These are phyloP conservation scores for Bhutanitis thaidina DNA, from an alignment of 2,888 invertebrate species.

Conservation along the genomic window DNA sequence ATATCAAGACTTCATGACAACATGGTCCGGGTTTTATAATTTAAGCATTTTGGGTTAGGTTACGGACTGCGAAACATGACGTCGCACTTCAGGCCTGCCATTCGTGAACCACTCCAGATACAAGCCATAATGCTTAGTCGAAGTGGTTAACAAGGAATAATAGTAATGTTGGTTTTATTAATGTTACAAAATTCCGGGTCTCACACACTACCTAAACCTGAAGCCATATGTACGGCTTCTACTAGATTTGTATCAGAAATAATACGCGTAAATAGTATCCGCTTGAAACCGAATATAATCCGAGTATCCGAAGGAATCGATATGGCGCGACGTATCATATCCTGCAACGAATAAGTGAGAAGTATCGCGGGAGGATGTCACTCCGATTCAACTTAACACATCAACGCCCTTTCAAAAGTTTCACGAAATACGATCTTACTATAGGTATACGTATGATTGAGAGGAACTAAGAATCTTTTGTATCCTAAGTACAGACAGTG, in stretches of 20 bases:
- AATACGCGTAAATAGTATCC: background rate
- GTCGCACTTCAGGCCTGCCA: too few relatives aligned
- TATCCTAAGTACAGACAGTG: background rate
- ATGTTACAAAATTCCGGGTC: too few relatives aligned
- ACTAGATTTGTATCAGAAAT: slow-evolving; percentile 2
- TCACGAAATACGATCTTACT: slow-evolving; percentile 29
- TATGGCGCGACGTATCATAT: slow-evolving; percentile 24
- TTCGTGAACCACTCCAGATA: too few relatives aligned
- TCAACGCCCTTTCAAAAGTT: slow-evolving; percentile 31
- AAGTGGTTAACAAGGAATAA: too few relatives aligned
- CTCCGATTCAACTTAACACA: slow-evolving; percentile 27
- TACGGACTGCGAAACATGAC: too few relatives aligned
- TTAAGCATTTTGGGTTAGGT: too few relatives aligned
- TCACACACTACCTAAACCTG: too few relatives aligned
- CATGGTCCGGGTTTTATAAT: too few relatives aligned
- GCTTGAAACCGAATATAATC: too few relatives aligned
- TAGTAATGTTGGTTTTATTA: too few relatives aligned
- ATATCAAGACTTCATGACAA: too few relatives aligned
- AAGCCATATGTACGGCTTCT: slow-evolving; percentile 2
- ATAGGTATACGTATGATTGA: slow-evolving; percentile 24
- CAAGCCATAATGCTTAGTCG: too few relatives aligned
- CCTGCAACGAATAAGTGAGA: slow-evolving; percentile 20
- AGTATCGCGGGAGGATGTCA: slow-evolving; percentile 20
- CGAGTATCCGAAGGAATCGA: slow-evolving; percentile 3
- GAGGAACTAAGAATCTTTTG: slow-evolving; percentile 1